Conservation (phyloP, 2,888 invertebrate species). For the Eupithecia pulchellata region DNA sequence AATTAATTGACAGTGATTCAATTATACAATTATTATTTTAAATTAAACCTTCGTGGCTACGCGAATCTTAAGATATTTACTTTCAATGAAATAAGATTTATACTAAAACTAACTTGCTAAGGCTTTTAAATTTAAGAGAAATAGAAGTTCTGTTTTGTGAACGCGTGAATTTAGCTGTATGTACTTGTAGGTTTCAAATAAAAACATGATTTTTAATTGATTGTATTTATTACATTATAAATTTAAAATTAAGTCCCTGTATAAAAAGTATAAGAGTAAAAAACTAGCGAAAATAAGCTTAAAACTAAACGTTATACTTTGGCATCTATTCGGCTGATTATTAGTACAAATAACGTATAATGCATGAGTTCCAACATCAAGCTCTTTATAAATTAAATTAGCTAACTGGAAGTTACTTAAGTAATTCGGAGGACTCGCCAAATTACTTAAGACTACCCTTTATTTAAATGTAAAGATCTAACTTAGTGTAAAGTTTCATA, state of each 20-base stretch:
- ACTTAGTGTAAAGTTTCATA: background rate
- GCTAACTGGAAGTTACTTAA: background rate
- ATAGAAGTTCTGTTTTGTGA: background rate
- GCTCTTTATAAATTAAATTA: background rate
- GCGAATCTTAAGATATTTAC: background rate
- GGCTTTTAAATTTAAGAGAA: too few species aligned
- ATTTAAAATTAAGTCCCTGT: conserved; percentile 47
- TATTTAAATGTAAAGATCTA: background rate
- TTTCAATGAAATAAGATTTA: background rate
- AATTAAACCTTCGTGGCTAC: background rate
- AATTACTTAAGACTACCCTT: background rate
- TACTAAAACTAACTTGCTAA: background rate
- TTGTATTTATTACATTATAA: conserved; percentile 39
- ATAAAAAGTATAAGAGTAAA: conserved; percentile 43
- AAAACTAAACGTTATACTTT: conserved; percentile 39
- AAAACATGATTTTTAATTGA: conserved; percentile 8
- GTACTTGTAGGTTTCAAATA: conserved; percentile 3
- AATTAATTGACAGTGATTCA: background rate
- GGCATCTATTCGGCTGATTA: conserved; percentile 43
- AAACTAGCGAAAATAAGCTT: conserved; percentile 40
- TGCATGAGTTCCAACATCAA: background rate
- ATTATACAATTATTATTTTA: background rate
- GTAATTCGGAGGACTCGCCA: conserved; percentile 5
- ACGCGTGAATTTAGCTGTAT: background rate
- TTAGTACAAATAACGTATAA: conserved; percentile 19